These are phyloP conservation scores for Clarias magur DNA, from an alignment of 2,113 vertebrate species.

Conservation along the genomic window DNA sequence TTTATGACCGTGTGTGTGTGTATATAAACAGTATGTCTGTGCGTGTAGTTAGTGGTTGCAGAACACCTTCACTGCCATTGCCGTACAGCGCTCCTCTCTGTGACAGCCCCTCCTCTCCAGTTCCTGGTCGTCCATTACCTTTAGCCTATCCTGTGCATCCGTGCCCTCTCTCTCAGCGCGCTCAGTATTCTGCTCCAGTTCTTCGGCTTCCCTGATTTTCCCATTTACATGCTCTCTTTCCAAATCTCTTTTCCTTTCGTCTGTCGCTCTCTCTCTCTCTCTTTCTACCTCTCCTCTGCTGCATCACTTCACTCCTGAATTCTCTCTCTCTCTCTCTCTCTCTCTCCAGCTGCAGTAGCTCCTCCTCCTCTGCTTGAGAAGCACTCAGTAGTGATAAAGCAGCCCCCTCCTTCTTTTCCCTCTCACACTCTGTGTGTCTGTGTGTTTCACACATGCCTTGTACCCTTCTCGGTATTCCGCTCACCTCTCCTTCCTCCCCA, in stretches of 20 bases:
- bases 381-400: conserved; percentile 56
- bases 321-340: conserved; percentile 26
- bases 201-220: conserved; percentile 30
- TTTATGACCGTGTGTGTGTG: conserved; percentile 24
- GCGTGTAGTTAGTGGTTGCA: conserved; percentile 5
- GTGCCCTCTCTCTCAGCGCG: not conserved
- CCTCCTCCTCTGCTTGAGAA: conserved; percentile 57
- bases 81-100: conserved; percentile 25
- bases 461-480: conserved; percentile 15
- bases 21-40: conserved; percentile 13
- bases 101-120: conserved; percentile 18
- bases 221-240: not conserved
- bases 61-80: conserved; percentile 8
- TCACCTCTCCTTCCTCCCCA: conserved; percentile 33
- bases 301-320: too few relatives aligned
- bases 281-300: not conserved
- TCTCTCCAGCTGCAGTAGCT: conserved; percentile 51
- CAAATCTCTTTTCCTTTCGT: not conserved
- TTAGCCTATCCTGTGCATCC: not conserved
- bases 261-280: not conserved
- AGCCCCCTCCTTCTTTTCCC: conserved; percentile 30
- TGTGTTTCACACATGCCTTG: conserved; percentile 30
- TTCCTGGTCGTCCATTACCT: conserved; percentile 11
- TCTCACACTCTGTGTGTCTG: conserved; percentile 14
- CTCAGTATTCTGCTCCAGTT: conserved; percentile 41